A percentile compares a stretch with the other conserved stretches of the same genome.
Evolutionary conservation across 2,113 vertebrate species (phyloP).

Genomic region (Talpa occidentalis): DNA sequence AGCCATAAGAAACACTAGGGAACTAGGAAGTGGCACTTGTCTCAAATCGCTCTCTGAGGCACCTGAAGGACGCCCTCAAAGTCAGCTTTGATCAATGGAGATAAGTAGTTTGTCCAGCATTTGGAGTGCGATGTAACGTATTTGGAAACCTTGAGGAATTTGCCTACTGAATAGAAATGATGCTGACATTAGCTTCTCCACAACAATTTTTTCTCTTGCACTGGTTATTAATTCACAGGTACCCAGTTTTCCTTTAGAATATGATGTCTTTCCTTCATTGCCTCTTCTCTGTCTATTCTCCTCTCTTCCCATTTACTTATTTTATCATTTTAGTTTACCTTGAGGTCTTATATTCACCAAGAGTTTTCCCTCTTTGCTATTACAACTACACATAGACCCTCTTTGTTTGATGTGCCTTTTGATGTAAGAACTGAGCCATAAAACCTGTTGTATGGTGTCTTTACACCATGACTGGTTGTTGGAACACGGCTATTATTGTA

Average conservation of each 20-base stretch:
- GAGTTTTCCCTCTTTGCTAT: not conserved
- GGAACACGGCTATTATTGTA: not conserved
- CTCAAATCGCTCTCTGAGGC: constrained; percentile 82
- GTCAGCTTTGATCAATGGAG: constrained; percentile 83
- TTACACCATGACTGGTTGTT: not conserved
- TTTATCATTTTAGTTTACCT: not conserved
- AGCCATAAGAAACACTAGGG: constrained; percentile 83
- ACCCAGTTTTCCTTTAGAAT: not conserved
- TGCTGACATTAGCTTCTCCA: constrained; percentile 45
- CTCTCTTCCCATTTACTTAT: not conserved
- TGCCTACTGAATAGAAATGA: constrained; percentile 70
- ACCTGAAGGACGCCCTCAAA: constrained; percentile 86
- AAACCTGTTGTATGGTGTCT: not conserved
- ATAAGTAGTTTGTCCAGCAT: constrained; percentile 75
- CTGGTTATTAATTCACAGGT: constrained; percentile 45
- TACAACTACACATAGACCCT: not conserved
- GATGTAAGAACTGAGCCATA: not conserved
- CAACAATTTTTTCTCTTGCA: not conserved
- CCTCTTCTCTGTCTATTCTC: rapidly evolving
- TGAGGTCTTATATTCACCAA: not conserved
- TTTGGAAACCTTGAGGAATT: constrained; percentile 83
- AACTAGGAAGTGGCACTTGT: constrained; percentile 82
- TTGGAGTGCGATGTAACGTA: constrained; percentile 64
- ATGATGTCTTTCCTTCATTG: not conserved
- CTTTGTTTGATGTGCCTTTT: not conserved